Percentiles rank a stretch among this genome's conserved stretches.
These are phyloP conservation scores for Carassius carassius DNA, from an alignment of 2,113 vertebrate genomes.

Conservation along the genomic window DNA sequence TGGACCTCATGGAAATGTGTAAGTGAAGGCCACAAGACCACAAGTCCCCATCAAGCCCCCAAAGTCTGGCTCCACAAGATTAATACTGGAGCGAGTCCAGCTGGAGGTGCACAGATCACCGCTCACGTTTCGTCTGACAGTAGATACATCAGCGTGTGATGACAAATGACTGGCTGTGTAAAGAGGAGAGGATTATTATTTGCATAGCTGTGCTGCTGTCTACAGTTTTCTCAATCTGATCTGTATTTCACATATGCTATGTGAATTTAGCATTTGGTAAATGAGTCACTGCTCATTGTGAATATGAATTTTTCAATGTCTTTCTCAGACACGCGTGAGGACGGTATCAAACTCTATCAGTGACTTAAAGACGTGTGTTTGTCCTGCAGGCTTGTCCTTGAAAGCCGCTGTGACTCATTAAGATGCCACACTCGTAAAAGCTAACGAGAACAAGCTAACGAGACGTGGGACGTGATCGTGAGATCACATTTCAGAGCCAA, in stretches of 20 bases:
- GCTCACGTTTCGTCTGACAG: too few species aligned
- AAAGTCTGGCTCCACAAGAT: too few species aligned
- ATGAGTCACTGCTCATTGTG: neutral
- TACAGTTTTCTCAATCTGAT: too few species aligned
- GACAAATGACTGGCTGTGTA: too few species aligned
- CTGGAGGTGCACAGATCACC: too few species aligned
- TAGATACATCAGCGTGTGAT: too few species aligned
- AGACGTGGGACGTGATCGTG: neutral
- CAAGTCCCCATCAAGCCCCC: too few species aligned
- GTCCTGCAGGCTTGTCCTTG: conserved; percentile 6
- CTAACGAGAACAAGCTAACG: neutral
- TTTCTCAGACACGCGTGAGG: neutral
- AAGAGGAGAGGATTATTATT: too few species aligned
- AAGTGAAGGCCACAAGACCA: too few species aligned
- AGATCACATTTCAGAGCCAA: neutral
- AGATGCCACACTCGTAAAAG: conserved; percentile 3
- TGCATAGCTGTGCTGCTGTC: too few species aligned
- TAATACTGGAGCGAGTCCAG: too few species aligned
- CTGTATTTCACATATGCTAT: neutral
- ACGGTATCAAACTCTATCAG: neutral
- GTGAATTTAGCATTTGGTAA: neutral
- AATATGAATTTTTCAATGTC: neutral
- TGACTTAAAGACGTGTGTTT: neutral
- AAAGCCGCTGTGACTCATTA: neutral
- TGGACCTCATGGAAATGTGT: too few species aligned